Percentiles rank a stretch among this genome's conserved stretches.
phyloP scores from a whole-genome alignment of 2,113 vertebrate genomes.

The Daphoenositta chrysoptera region DNA sequence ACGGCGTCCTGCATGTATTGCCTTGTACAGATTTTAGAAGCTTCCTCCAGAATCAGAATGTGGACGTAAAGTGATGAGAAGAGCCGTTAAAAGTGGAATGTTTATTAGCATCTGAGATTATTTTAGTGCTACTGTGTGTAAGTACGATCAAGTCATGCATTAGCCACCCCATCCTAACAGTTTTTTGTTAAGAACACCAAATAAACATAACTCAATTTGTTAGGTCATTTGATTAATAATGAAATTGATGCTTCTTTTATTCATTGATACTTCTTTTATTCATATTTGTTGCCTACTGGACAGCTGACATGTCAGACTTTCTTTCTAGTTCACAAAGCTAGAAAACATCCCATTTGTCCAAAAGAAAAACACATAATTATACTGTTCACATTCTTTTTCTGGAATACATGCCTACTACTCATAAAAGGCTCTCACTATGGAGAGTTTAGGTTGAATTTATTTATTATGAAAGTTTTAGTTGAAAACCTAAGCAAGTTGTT shows the following conservation, averaged over 20 bases:
- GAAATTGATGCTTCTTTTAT: neutral
- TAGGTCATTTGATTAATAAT: neutral
- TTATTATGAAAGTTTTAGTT: neutral
- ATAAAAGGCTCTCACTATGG: neutral
- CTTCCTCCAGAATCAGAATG: neutral
- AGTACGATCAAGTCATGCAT: neutral
- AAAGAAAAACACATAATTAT: neutral
- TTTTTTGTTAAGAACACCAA: neutral
- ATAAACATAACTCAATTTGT: neutral
- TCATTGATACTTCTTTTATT: neutral
- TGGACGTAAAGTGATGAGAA: neutral
- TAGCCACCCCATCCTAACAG: neutral
- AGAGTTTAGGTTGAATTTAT: neutral
- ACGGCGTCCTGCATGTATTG: rapidly evolving
- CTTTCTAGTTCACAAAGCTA: neutral
- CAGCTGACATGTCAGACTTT: neutral
- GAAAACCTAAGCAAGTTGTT: neutral
- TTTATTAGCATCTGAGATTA: neutral
- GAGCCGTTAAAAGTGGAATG: neutral
- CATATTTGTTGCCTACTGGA: rapidly evolving
- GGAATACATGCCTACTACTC: neutral
- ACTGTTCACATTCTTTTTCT: neutral
- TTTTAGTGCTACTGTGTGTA: neutral
- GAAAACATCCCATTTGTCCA: neutral
- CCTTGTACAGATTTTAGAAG: neutral